Evolutionary conservation across 2,797 vertebrate species (phyloP).

Genomic region (Micropoecilia bifurca): DNA sequence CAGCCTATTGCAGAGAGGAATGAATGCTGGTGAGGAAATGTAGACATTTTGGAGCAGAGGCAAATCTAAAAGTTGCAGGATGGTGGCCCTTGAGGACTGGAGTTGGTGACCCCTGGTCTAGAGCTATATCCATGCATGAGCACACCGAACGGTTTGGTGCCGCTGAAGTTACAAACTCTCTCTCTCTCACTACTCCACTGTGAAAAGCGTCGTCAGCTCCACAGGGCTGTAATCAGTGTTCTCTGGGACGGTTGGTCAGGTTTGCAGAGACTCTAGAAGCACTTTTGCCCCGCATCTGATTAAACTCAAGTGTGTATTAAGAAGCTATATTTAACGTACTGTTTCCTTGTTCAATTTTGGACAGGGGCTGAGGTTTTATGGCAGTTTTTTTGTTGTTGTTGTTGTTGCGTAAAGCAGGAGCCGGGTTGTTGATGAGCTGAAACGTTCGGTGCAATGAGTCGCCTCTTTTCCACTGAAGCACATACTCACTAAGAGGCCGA

Average conservation of each 20-base stretch:
- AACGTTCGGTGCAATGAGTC: slow-evolving; percentile 33
- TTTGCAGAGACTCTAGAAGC: neutral
- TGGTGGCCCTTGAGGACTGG: too few relatives aligned
- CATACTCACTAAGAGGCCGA: slow-evolving; percentile 45
- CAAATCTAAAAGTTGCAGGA: too few relatives aligned
- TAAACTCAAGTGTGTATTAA: slow-evolving; percentile 55
- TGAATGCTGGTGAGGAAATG: too few relatives aligned
- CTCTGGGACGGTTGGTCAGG: slow-evolving; percentile 10
- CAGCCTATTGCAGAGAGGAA: too few relatives aligned
- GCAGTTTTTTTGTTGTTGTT: slow-evolving; percentile 70
- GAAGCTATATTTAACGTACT: slow-evolving; percentile 47
- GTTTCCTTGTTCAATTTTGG: slow-evolving; percentile 45
- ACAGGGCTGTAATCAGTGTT: slow-evolving; percentile 45
- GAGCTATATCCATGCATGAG: slow-evolving; percentile 63
- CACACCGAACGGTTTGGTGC: slow-evolving; percentile 56
- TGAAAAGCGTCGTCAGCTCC: slow-evolving; percentile 59
- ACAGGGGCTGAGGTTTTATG: slow-evolving; percentile 51
- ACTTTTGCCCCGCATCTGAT: slow-evolving; percentile 25
- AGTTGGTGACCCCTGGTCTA: neutral
- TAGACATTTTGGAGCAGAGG: too few relatives aligned
- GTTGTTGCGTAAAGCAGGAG: slow-evolving; percentile 21
- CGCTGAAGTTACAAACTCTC: slow-evolving; percentile 52
- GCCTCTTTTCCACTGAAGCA: slow-evolving; percentile 53
- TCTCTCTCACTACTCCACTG: slow-evolving; percentile 72
- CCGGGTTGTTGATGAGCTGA: slow-evolving; percentile 17